Percentiles rank a stretch among this genome's conserved stretches.
Conservation (phyloP, 92 coral and sea anemone species). For the Heliopora coerulea region DNA sequence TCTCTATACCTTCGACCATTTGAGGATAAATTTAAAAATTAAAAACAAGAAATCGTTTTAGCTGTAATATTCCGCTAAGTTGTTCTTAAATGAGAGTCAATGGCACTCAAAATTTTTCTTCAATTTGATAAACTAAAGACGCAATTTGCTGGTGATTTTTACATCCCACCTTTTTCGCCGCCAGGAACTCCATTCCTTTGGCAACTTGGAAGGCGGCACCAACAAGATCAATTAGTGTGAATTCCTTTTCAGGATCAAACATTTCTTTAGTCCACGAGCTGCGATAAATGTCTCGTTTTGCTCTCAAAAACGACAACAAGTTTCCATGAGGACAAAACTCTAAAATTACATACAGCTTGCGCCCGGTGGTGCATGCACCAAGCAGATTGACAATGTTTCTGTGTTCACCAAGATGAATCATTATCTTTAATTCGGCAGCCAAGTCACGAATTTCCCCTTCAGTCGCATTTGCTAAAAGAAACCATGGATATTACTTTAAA, state of each 20-base stretch:
- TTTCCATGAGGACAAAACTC: slow-evolving; percentile 89
- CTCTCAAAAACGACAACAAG: slow-evolving; percentile 69
- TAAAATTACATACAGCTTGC: slow-evolving; percentile 72
- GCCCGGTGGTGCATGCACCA: slow-evolving; percentile 88
- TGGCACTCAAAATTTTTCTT: too few relatives aligned
- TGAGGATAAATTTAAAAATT: too few relatives aligned
- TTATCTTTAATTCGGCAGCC: slow-evolving; percentile 83
- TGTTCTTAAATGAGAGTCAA: too few relatives aligned
- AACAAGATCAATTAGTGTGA: slow-evolving; percentile 73
- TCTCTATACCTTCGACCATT: too few relatives aligned
- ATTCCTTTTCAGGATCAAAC: slow-evolving; percentile 73
- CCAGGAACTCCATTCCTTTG: slow-evolving; percentile 82
- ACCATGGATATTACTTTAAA: neutral
- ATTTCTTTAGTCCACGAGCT: slow-evolving; percentile 66
- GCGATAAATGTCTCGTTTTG: slow-evolving; percentile 63
- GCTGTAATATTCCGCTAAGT: too few relatives aligned
- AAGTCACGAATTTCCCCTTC: slow-evolving; percentile 76
- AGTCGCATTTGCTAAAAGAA: slow-evolving; percentile 62
- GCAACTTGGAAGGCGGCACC: slow-evolving; percentile 74
- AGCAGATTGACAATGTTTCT: slow-evolving; percentile 83
- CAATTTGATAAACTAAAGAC: too few relatives aligned
- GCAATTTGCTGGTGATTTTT: too few relatives aligned
- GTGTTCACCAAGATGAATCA: slow-evolving; percentile 83
- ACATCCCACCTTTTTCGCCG: slow-evolving; percentile 65
- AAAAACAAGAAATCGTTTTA: too few relatives aligned